These are phyloP conservation scores for Paramacrobiotus metropolitanus DNA, from an alignment of 1,140 invertebrate genomes.

Conservation along the genomic window DNA sequence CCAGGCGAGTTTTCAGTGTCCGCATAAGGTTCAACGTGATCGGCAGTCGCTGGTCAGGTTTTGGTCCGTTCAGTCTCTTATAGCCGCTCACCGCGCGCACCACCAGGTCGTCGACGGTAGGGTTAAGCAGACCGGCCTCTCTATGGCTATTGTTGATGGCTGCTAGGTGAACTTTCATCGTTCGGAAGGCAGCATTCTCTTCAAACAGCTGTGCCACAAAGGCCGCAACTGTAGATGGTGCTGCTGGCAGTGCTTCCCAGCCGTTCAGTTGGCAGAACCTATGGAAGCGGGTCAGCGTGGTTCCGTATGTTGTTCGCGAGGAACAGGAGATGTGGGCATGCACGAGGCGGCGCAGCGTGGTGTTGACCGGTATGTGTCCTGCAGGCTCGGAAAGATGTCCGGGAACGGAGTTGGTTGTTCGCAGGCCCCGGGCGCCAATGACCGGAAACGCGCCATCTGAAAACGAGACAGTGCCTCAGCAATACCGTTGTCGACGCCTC, in stretches of 20 bases:
- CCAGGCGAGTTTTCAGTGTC: background rate
- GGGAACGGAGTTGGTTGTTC: background rate
- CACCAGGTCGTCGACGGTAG: background rate
- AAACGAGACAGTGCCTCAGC: constrained; percentile 1
- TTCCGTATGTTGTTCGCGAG: background rate
- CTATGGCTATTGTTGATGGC: background rate
- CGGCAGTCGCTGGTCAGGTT: background rate
- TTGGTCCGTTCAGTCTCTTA: background rate
- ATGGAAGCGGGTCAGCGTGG: background rate
- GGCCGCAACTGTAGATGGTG: background rate
- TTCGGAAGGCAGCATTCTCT: background rate
- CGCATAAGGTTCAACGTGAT: background rate
- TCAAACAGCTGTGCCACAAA: background rate
- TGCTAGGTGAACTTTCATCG: background rate
- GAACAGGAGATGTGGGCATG: background rate
- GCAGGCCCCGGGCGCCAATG: background rate
- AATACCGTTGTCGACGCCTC: background rate
- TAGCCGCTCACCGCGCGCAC: background rate
- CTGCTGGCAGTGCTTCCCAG: background rate
- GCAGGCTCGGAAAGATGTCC: too few species aligned
- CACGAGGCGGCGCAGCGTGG: too few species aligned
- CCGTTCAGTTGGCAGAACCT: background rate
- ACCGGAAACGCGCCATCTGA: background rate
- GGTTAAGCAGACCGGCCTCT: background rate
- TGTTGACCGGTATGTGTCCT: too few species aligned